Evolutionary conservation across 2,797 vertebrate species (phyloP).

Genomic region (Dendrocincla fuliginosa): DNA sequence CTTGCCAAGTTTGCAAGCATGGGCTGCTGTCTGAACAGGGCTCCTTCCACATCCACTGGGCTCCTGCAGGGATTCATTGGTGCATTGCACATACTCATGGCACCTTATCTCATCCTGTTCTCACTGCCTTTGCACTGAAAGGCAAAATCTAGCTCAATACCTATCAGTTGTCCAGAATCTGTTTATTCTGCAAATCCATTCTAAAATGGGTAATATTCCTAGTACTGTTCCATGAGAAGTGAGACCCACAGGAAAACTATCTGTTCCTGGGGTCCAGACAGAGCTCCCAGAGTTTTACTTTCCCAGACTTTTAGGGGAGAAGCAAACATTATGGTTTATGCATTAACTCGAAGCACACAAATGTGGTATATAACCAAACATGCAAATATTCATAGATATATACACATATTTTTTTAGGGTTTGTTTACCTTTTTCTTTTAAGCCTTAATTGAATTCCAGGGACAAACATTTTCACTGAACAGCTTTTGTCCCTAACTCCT

Average conservation of each 20-base stretch:
- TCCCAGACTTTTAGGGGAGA: neutral
- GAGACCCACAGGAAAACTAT: neutral
- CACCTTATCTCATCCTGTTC: neutral
- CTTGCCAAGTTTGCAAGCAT: neutral
- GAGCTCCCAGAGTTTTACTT: neutral
- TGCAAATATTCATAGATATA: neutral
- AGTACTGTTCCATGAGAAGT: neutral
- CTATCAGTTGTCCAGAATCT: neutral
- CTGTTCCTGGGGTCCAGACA: neutral
- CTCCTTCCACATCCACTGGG: neutral
- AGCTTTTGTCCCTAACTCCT: neutral
- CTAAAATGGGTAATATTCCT: neutral
- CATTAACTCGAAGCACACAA: neutral
- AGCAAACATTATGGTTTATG: neutral
- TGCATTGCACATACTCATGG: neutral
- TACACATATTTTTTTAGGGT: accelerated
- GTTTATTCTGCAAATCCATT: neutral
- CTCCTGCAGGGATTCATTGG: neutral
- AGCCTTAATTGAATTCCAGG: neutral
- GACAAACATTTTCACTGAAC: neutral
- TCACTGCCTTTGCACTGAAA: neutral
- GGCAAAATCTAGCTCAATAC: neutral
- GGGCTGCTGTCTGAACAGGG: accelerated
- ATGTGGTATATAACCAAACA: neutral
- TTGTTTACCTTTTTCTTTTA: neutral